Evolutionary conservation across 2,797 vertebrate species (phyloP), one percentile per base, ranked within the genome.

Genomic region (Picus viridis): DNA sequence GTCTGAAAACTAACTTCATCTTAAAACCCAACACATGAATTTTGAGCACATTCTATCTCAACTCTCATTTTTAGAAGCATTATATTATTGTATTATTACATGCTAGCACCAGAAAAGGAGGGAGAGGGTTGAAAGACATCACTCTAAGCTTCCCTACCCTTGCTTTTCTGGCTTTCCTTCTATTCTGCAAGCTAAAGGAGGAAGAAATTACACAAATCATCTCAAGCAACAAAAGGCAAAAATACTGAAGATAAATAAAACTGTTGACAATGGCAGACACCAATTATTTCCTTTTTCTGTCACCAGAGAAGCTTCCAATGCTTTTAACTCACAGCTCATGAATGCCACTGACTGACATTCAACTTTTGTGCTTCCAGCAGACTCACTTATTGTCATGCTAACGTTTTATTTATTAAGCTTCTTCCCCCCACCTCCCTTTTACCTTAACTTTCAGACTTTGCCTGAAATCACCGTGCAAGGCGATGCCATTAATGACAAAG

Each of bases 1-100:
- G 88, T 89, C 82, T 89, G 84, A 94, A 97, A 94, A 91, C 74
- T 85, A 83, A 79, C 84, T 90, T 88, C 73, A 90, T 75, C 72
- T 43, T 43, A 16, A 43, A 43, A 43, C 7, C 6, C 76, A 92
- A 94, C 84, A 89, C 82, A 95, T 92, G 88, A 84, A 77, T 84
- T 90, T 83, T 93, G 83, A 96, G 86, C 62, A 82, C 82, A 47
- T 45, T 87, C 76, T 64, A 84, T 84, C 91, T 74, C 68, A 51
- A 62, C 75, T 76, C 83, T 53, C 82, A 84, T 71, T 89, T 95
- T 67, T 4, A 84, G 90, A 74, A 80, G 80, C 76, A 85, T 93
- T 84, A 74, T 64, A 95, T 92, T 83, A 88, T 69, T 87, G 84
- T 65, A 80, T 73, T 92, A 80, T 56, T 86, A 70, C 47, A 59